These are phyloP conservation scores for Diarsia rubi DNA, from an alignment of 2,888 invertebrate species.

Conservation along the genomic window DNA sequence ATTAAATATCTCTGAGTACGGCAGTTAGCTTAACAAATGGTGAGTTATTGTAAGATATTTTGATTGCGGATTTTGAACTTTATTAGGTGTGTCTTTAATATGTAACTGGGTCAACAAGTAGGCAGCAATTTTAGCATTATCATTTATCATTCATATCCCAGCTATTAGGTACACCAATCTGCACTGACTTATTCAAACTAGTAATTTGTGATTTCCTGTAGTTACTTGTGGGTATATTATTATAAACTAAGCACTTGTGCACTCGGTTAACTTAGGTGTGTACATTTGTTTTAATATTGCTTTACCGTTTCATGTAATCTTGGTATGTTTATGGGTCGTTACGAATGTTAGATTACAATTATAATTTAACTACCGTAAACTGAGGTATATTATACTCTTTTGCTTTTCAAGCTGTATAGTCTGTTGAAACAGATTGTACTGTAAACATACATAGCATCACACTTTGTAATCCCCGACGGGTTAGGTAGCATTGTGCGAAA, in stretches of 20 bases:
- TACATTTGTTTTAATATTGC: constrained; percentile 24
- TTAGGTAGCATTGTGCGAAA: background rate
- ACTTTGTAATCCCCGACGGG: too few relatives aligned
- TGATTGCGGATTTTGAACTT: constrained; percentile 24
- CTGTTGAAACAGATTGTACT: background rate
- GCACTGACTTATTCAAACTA: constrained; percentile 33
- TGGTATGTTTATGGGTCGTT: constrained; percentile 38
- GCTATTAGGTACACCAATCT: constrained; percentile 30
- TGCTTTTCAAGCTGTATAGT: background rate
- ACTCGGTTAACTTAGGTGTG: constrained; percentile 16
- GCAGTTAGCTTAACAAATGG: background rate
- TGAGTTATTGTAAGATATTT: constrained; percentile 24
- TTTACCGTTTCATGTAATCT: constrained; percentile 32
- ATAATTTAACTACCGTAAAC: constrained; percentile 22
- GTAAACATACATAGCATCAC: too few relatives aligned
- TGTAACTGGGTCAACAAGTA: constrained; percentile 60
- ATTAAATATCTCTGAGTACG: too few relatives aligned
- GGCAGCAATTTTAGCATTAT: constrained; percentile 45
- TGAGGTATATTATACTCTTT: background rate
- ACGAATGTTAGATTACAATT: constrained; percentile 41
- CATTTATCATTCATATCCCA: constrained; percentile 52
- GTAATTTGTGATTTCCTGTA: constrained; percentile 52
- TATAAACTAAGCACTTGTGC: constrained; percentile 3
- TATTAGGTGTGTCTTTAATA: constrained; percentile 37
- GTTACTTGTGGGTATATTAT: constrained; percentile 29